phyloP scores from a whole-genome alignment of 2,888 invertebrate genomes.

The Drosophila colorata region DNA sequence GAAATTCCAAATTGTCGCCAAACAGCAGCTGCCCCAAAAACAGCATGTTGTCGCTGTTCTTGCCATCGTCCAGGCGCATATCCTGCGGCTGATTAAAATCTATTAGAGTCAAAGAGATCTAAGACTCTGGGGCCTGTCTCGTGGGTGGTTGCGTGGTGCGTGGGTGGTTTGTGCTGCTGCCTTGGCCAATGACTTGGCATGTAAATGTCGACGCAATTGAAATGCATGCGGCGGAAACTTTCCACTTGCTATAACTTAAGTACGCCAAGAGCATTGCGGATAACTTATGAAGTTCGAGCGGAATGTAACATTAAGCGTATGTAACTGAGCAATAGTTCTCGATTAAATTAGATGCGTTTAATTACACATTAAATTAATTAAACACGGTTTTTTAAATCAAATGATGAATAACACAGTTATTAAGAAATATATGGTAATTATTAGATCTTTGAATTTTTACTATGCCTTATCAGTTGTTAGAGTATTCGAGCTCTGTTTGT shows the following conservation, averaged over 20 bases:
- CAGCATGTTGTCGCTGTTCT: constrained; percentile 63
- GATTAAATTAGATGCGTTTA: too few species aligned
- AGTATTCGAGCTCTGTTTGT: constrained; percentile 29
- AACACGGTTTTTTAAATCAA: too few species aligned
- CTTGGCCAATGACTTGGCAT: constrained; percentile 69
- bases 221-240: constrained; percentile 72
- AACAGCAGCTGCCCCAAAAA: constrained; percentile 41
- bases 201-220: constrained; percentile 77
- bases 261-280: constrained; percentile 24
- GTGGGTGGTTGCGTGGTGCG: constrained; percentile 4
- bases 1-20: constrained; percentile 56
- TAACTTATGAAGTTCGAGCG: constrained; percentile 13
- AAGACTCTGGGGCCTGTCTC: constrained; percentile 49
- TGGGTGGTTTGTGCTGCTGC: constrained; percentile 4
- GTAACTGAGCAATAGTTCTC: too few species aligned
- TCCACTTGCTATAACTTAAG: constrained; percentile 51
- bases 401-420: too few species aligned
- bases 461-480: constrained; percentile 17
- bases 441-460: too few species aligned
- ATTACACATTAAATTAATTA: too few species aligned
- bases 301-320: neutral
- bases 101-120: constrained; percentile 79
- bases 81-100: constrained; percentile 83
- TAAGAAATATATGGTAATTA: too few species aligned
- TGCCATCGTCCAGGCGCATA: constrained; percentile 62